Percentiles rank a stretch among this genome's conserved stretches.
Conservation (phyloP, 2,888 invertebrate species). For the Hecatera dysodea region DNA sequence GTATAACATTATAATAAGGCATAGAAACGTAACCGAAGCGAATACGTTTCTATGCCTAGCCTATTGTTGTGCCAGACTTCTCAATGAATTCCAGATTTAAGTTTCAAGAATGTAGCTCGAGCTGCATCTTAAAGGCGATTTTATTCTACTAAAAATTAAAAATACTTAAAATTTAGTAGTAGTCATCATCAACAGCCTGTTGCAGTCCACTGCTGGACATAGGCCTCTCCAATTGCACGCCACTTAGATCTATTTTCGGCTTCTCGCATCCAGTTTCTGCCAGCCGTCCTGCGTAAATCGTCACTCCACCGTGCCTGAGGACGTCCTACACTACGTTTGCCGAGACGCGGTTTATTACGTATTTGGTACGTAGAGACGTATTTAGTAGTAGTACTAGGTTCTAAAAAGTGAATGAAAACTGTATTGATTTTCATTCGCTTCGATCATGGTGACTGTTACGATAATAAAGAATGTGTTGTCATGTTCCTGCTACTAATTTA, state of each 20-base stretch:
- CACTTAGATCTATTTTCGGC: too few relatives aligned
- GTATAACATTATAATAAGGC: constrained; percentile 1
- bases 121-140: neutral
- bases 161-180: neutral
- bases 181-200: too few relatives aligned
- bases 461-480: neutral
- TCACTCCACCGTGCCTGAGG: too few relatives aligned
- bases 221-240: too few relatives aligned
- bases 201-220: too few relatives aligned
- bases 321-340: too few relatives aligned
- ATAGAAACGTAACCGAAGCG: neutral
- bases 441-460: neutral
- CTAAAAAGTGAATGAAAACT: neutral
- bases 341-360: too few relatives aligned
- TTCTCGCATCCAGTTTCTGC: too few relatives aligned
- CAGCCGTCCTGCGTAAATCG: too few relatives aligned
- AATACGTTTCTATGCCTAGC: neutral
- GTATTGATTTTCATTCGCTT: neutral
- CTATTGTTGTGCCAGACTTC: constrained; percentile 12
- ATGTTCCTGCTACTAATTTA: neutral
- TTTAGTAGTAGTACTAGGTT: too few relatives aligned
- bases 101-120: neutral
- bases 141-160: too few relatives aligned
- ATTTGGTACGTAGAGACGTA: too few relatives aligned
- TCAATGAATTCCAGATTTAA: neutral